Base-by-base conservation (phyloP, 2,888 invertebrate genomes). In the Hydraecia micacea region DNA sequence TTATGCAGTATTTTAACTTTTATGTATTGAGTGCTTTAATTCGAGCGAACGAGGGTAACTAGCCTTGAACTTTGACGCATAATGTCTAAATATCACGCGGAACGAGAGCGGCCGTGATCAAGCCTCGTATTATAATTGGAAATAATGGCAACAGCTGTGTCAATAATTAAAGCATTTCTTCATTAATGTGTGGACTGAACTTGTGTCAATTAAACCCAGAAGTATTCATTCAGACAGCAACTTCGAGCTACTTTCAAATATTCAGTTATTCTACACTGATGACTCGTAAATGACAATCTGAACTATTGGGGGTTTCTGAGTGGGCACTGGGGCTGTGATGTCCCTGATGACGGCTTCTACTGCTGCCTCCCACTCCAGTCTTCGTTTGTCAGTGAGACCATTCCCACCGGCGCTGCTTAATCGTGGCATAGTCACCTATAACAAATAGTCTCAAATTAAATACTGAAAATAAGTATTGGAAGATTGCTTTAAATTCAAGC, bases 241-340 rank as follows among this genome's bases (percentile, higher is more conserved):
- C 52, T 36, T 66, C 46, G 69, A 73, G 63, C 65, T 46, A 65
- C 52, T 77, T 73, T 76, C 11, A 72, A 73, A 72, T n/a, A 63
- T 80, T 49, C n/a, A 58, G 28, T 42, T 73, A 76, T 67, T 73
- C 73, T 95, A 98, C 71, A 99, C 98, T n/a, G 98, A 98, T 77
- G 98, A 98, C 94, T 99, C 98, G 94, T 99, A 99, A 92, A 98
- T 98, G 88, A 98, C 98, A 86, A 98, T 98, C 96, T 98, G 98
- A 63, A 98, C 97, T 55, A 98, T 97, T 1, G 97, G 97, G n/a
- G 97, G 97, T 83, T 96, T 97, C 60, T 96, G 97, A 79, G 97
- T 97, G 32, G 97, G 95, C 79, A 97, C 95, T 8, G 98, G 97
- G 62, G 97, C 97, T 66, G 98, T 97, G 84, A 98, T 97, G 88